A percentile compares a stretch with the other conserved stretches of the same genome.
These are phyloP conservation scores for Andricus curvator DNA, from an alignment of 2,888 invertebrate species.

Conservation along the genomic window DNA sequence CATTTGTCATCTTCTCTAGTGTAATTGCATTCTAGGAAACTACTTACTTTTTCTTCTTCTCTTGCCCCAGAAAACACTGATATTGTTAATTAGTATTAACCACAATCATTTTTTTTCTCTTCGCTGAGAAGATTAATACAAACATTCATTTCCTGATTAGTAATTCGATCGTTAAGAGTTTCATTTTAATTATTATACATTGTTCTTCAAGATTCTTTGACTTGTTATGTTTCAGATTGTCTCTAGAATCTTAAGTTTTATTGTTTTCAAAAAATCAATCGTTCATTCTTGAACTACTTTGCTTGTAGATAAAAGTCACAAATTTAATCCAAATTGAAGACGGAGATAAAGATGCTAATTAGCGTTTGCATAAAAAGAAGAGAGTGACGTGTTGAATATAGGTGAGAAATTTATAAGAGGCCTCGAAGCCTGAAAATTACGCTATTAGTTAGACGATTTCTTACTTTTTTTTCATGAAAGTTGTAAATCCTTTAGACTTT, in stretches of 20 bases:
- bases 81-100: slow-evolving; percentile 35
- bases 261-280: neutral
- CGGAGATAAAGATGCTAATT: slow-evolving; percentile 14
- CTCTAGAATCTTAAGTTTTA: neutral
- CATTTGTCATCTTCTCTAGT: slow-evolving; percentile 24
- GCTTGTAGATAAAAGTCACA: neutral
- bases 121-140: neutral
- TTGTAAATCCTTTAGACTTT: too few species aligned
- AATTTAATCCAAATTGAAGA: neutral
- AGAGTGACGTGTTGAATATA: neutral
- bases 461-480: neutral
- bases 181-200: slow-evolving; percentile 2
- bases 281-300: neutral
- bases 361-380: slow-evolving; percentile 9
- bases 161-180: neutral
- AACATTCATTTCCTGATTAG: slow-evolving; percentile 30
- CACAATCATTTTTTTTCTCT: slow-evolving; percentile 21
- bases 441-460: neutral
- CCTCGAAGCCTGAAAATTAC: neutral
- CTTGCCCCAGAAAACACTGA: slow-evolving; percentile 29
- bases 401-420: neutral
- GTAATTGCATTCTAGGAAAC: slow-evolving; percentile 26
- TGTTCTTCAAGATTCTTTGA: neutral
- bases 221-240: neutral
- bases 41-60: slow-evolving; percentile 32